Evolutionary conservation across 2,797 vertebrate genomes (phyloP), one percentile per base, ranked within the genome.

Genomic region (Semotilus atromaculatus): DNA sequence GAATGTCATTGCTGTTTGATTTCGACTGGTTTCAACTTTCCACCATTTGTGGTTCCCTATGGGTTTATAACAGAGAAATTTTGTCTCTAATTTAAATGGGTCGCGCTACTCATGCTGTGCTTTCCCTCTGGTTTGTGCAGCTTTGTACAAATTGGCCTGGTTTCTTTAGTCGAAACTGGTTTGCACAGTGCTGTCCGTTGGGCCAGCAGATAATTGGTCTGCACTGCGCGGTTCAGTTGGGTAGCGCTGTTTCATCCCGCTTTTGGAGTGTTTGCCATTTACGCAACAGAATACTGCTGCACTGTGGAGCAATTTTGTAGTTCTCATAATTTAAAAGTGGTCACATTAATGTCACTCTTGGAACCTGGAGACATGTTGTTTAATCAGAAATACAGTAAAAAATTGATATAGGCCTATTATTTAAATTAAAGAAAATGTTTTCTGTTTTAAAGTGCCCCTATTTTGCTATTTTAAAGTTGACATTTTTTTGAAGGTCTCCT

Each of bases 131-230:
- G 45, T 53, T 80, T 79, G 26, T 66, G 58, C 38, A 67, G 78
- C 78, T 80, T 80, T 80, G 78, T 51, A 34, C 77, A 67, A 68
- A 67, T 80, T 80, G 78, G 78, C 78, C 78, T 67, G 78, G 43
- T 70, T 81, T 81, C 48, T 68, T 19, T 53, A 70, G 79, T 55
- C 0, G 23, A 80, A 80, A 79, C 45, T 2, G 29, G 78, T 55
- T 70, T 68, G 64, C 45, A 70, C 31, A 51, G 45, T 81, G 34
- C 29, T 81, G 45, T 81, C 43, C 66, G n/a, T 81, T 81, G 31
- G 64, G 62, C 64, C 31, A 55, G 45, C n/a, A 4, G 66, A 81
- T 81, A 81, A 70, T 81, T 81, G 79, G 40, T 53, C 31, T 23
- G 26, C 48, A 29, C 64, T 53, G 64, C 16, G 5, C 8, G 29